Evolutionary conservation across 2,113 vertebrate genomes (phyloP).

Genomic region (Toxotes jaculatrix): DNA sequence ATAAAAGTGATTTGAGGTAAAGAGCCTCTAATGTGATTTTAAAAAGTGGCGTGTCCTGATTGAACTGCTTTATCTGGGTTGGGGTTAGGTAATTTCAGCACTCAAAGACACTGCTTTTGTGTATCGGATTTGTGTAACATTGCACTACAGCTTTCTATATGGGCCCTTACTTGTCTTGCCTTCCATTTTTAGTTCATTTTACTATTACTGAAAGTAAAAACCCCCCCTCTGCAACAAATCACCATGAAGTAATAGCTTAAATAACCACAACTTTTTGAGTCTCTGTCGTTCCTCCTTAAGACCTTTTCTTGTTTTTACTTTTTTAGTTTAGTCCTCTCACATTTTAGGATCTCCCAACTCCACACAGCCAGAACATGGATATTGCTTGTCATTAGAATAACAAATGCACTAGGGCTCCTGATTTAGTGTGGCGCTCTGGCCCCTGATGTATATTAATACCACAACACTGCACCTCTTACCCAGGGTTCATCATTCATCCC

Average conservation of each 20-base stretch:
- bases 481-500: conserved; percentile 76
- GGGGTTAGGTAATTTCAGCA: conserved; percentile 5
- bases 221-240: neutral
- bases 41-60: conserved; percentile 23
- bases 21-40: conserved; percentile 47
- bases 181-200: conserved; percentile 17
- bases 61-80: conserved; percentile 2
- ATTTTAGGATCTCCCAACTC: conserved; percentile 31
- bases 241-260: neutral
- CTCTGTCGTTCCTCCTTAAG: conserved; percentile 10
- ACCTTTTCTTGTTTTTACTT: conserved; percentile 26
- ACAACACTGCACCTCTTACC: conserved; percentile 73
- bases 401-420: conserved; percentile 71
- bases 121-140: neutral
- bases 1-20: conserved; percentile 48
- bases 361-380: conserved; percentile 25
- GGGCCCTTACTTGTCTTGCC: neutral
- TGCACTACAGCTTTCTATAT: neutral
- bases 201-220: neutral
- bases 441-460: conserved; percentile 82
- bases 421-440: conserved; percentile 77
- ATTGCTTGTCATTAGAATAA: conserved; percentile 79
- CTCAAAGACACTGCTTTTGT: conserved; percentile 18
- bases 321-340: conserved; percentile 4
- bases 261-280: neutral